A percentile compares a stretch with the other conserved stretches of the same genome.
phyloP scores from a whole-genome alignment of 2,888 invertebrate species.

The Rotaria sp. region DNA sequence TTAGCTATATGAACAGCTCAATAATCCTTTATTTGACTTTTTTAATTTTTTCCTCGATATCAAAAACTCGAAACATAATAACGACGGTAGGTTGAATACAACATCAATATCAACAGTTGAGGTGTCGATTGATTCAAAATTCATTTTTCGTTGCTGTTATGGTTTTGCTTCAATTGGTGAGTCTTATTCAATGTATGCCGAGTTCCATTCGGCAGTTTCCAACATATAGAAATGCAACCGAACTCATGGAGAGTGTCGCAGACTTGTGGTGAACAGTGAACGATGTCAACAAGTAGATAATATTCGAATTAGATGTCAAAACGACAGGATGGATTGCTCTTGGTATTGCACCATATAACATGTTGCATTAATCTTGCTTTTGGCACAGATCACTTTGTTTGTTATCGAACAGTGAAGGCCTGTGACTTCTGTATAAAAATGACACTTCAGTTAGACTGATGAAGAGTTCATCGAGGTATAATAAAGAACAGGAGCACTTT shows the following conservation, averaged over 20 bases:
- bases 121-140: neutral
- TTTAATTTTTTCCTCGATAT: too few species aligned
- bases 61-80: too few species aligned
- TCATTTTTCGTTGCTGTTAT: neutral
- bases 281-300: slow-evolving; percentile 1
- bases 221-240: neutral
- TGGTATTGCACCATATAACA: slow-evolving; percentile 17
- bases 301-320: slow-evolving; percentile 31
- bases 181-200: neutral
- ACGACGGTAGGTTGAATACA: too few species aligned
- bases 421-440: neutral
- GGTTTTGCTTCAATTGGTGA: neutral
- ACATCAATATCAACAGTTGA: too few species aligned
- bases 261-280: slow-evolving; percentile 20
- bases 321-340: slow-evolving; percentile 37
- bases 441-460: neutral
- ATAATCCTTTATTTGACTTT: too few species aligned
- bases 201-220: neutral
- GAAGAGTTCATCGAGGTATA: too few species aligned
- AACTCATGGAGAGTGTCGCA: neutral
- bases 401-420: too few species aligned
- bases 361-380: neutral
- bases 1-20: too few species aligned
- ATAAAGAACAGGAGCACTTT: too few species aligned
- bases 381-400: too few species aligned